phyloP scores from a whole-genome alignment of 1,140 invertebrate species.

The Zaprionus capensis region DNA sequence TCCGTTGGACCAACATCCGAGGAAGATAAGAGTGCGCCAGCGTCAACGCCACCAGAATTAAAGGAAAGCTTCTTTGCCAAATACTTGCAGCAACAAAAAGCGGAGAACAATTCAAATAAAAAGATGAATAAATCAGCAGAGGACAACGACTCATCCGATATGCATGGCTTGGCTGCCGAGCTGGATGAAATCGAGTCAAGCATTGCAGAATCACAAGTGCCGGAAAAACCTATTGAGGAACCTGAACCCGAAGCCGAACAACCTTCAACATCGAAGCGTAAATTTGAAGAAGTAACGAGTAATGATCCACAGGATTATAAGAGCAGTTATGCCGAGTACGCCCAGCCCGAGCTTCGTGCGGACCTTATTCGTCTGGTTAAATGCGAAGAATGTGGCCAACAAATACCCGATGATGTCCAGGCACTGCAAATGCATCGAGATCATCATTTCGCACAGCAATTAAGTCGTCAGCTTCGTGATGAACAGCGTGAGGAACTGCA shows the following conservation, averaged over 20 bases:
- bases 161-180: slow-evolving; percentile 56
- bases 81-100: slow-evolving; percentile 59
- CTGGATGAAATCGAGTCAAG: slow-evolving; percentile 60
- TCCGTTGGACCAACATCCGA: neutral
- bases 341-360: slow-evolving; percentile 42
- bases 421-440: slow-evolving; percentile 86
- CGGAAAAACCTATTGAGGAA: neutral
- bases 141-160: slow-evolving; percentile 31
- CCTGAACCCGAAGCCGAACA: neutral
- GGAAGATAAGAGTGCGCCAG: slow-evolving; percentile 12
- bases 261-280: slow-evolving; percentile 60
- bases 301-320: slow-evolving; percentile 32
- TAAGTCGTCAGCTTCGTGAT: slow-evolving; percentile 85
- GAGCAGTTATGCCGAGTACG: slow-evolving; percentile 69
- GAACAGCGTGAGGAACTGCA: slow-evolving; percentile 70
- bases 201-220: neutral
- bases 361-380: slow-evolving; percentile 84
- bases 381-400: slow-evolving; percentile 85
- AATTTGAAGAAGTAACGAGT: slow-evolving; percentile 42
- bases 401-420: slow-evolving; percentile 66
- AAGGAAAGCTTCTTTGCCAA: slow-evolving; percentile 70
- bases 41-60: slow-evolving; percentile 52
- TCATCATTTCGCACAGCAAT: slow-evolving; percentile 87
- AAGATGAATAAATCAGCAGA: slow-evolving; percentile 8
- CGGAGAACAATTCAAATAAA: neutral